Evolutionary conservation across 2,888 invertebrate genomes (phyloP).

Genomic region (Craniophora ligustri): DNA sequence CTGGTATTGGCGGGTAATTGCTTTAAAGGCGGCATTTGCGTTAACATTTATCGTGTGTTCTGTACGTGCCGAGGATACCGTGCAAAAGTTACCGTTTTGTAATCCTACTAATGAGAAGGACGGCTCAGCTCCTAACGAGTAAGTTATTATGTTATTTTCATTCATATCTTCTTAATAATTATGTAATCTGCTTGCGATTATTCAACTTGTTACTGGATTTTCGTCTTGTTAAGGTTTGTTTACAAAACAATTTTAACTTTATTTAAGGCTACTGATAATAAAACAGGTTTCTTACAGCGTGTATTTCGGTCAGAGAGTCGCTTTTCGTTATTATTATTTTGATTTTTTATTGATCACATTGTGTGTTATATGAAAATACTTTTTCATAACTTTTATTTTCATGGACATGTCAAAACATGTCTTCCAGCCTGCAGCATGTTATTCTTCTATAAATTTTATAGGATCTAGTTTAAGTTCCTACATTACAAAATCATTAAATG

Average conservation of each 20-base stretch:
- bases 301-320: neutral
- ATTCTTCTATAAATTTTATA: slow-evolving; percentile 35
- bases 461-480: neutral
- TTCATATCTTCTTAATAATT: neutral
- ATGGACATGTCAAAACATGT: slow-evolving; percentile 41
- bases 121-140: slow-evolving; percentile 74
- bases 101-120: slow-evolving; percentile 76
- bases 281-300: slow-evolving; percentile 18
- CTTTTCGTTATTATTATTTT: too few relatives aligned
- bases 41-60: slow-evolving; percentile 76
- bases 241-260: slow-evolving; percentile 50
- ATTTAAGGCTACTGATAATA: slow-evolving; percentile 10
- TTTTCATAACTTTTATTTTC: slow-evolving; percentile 12
- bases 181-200: neutral
- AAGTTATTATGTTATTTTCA: slow-evolving; percentile 58
- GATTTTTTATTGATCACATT: too few relatives aligned
- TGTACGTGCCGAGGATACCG: slow-evolving; percentile 77
- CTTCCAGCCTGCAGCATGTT: neutral
- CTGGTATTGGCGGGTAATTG: slow-evolving; percentile 83
- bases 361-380: slow-evolving; percentile 1
- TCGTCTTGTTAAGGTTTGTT: slow-evolving; percentile 42
- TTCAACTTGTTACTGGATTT: neutral
- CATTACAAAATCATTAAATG: neutral
- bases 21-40: slow-evolving; percentile 74
- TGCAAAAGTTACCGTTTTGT: slow-evolving; percentile 83